Evolutionary conservation across 1,140 invertebrate species (phyloP).

Genomic region (Bombus confusus): DNA sequence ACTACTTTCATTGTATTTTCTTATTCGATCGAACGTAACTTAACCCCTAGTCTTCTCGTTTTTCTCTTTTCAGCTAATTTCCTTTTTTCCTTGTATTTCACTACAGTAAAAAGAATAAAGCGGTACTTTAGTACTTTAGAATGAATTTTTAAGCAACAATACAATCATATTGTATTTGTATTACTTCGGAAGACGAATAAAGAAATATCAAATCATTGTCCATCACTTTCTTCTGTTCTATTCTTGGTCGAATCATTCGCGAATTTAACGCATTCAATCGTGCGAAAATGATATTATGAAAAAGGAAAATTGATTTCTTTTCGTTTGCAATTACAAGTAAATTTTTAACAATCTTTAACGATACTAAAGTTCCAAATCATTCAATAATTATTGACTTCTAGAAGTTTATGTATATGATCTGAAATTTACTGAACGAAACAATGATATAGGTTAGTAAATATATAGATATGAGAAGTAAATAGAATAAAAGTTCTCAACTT

Average conservation of each 20-base stretch:
- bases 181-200: background rate
- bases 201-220: background rate
- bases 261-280: background rate
- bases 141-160: background rate
- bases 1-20: slow-evolving; percentile 77
- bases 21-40: slow-evolving; percentile 77
- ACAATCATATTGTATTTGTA: background rate
- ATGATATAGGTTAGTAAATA: background rate
- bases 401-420: background rate
- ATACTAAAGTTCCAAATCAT: background rate
- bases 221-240: background rate
- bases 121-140: background rate
- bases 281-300: too few relatives aligned
- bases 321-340: background rate
- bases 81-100: slow-evolving; percentile 19
- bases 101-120: background rate
- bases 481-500: background rate
- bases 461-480: too few relatives aligned
- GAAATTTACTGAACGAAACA: background rate
- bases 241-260: background rate
- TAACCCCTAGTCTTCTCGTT: slow-evolving; percentile 51
- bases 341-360: background rate
- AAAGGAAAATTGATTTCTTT: background rate
- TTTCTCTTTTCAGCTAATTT: slow-evolving; percentile 51
- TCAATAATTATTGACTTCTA: background rate